Base-by-base conservation (phyloP, 2,797 vertebrate genomes). In the Microchirus variegatus region DNA sequence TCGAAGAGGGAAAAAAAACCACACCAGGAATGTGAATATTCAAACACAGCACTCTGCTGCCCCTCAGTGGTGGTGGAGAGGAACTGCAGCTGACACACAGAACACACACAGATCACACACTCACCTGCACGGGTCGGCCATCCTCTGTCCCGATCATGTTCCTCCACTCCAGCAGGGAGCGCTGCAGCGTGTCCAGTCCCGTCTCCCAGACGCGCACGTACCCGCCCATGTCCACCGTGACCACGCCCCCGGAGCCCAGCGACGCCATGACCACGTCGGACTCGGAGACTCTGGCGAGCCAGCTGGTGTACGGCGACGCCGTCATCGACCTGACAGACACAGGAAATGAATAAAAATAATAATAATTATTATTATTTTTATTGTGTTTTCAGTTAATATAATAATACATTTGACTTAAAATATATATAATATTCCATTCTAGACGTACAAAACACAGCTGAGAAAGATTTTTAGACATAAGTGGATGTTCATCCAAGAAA, bases 121-220 rank as follows among this genome's bases (percentile, higher is more conserved):
- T 45, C 93, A 98, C 98, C 96, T 99, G 98, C 36, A 96, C 9
- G 1, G 94, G 93, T 53, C 91, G 87, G 44, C 94, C 92, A 7
- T 95, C 94, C 54, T 96, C 96, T 48, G 93, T 84, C 3, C 97
- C 98, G n/a, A 99, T 96, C 97, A 99, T 96, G 70, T 94, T 96
- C 77, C 92, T 96, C 98, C 98, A 99, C 3, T 99, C 96, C 89
- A 94, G 89, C 63, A 99, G 93, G 0, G 98, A 99, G 4, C 82
- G 93, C 84, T 96, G 95, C 48, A 99, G 92, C 15, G 82, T 92
- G 42, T 95, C 95, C 44, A 95, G 67, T 54, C 95, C 96, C 0
- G 96, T 99, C 83, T 99, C 97, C 98, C 98, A 99, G 0, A 98
- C 91, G n/a, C 97, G 89, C 55, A 98, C 80, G 3, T 80, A 87